Conservation (phyloP, 2,797 vertebrate species). For the Cacajao melanocephalus region DNA sequence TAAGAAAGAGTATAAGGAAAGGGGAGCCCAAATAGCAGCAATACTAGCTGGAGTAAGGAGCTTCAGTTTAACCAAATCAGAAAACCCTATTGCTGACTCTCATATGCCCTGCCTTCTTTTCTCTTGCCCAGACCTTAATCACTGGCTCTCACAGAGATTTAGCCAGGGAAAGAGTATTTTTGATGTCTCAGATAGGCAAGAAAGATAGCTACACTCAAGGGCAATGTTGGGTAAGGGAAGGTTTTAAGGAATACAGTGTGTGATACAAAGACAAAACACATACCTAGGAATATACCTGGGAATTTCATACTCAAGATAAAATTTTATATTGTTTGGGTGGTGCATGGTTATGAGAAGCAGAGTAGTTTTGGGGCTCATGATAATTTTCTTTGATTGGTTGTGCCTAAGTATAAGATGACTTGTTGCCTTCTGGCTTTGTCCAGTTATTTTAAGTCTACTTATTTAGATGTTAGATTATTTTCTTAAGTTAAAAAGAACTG, state of each 20-base stretch:
- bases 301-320: neutral
- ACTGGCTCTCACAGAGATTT: neutral
- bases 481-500: neutral
- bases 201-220: neutral
- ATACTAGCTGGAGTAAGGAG: neutral
- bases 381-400: neutral
- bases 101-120: neutral
- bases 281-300: neutral
- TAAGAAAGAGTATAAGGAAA: neutral
- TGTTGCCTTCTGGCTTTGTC: neutral
- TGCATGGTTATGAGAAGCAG: neutral
- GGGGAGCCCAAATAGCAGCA: neutral
- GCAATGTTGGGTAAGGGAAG: neutral
- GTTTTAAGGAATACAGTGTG: neutral
- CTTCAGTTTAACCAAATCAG: neutral
- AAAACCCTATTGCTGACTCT: neutral
- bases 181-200: neutral
- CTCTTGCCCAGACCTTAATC: neutral
- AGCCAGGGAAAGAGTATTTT: neutral
- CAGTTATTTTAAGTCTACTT: neutral
- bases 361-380: neutral
- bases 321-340: neutral
- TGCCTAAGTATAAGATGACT: neutral
- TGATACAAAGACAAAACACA: neutral
- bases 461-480: slow-evolving; percentile 2